These are phyloP conservation scores for Apocheima hispidaria DNA, from an alignment of 2,888 invertebrate species.

Conservation along the genomic window DNA sequence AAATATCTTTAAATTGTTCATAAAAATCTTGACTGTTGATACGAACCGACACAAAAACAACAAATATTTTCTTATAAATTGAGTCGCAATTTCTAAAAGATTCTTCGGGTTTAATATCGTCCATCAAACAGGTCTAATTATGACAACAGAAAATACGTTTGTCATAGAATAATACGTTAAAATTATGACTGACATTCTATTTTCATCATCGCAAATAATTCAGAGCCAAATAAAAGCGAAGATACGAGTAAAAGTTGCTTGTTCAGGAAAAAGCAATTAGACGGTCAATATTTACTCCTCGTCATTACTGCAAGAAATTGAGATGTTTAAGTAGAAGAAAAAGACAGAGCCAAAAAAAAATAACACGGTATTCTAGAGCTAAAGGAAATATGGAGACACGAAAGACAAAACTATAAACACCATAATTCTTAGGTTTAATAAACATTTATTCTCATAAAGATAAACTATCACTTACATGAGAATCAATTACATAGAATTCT, in stretches of 20 bases:
- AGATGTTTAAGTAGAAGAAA: background rate
- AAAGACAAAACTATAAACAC: background rate
- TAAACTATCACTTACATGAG: too few species aligned
- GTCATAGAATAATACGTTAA: constrained; percentile 5
- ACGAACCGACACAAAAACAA: background rate
- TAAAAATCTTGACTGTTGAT: background rate
- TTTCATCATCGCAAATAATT: constrained; percentile 22
- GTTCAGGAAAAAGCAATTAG: constrained; percentile 28
- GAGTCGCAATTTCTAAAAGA: background rate
- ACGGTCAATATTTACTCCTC: constrained; percentile 16
- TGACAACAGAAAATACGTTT: constrained; percentile 11
- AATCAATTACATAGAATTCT: too few species aligned
- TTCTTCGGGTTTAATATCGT: background rate
- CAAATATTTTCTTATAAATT: background rate
- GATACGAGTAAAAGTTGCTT: constrained; percentile 21
- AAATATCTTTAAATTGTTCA: too few species aligned
- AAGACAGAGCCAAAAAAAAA: background rate
- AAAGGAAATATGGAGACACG: background rate
- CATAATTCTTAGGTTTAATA: too few species aligned
- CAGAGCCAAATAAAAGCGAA: constrained; percentile 6
- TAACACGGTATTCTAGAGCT: background rate
- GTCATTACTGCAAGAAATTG: constrained; percentile 19
- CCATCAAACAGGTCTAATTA: constrained; percentile 1
- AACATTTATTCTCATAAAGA: too few species aligned
- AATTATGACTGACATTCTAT: constrained; percentile 24